Conservation (phyloP, 2,888 invertebrate genomes). For the Sphaerophoria rueppellii region DNA sequence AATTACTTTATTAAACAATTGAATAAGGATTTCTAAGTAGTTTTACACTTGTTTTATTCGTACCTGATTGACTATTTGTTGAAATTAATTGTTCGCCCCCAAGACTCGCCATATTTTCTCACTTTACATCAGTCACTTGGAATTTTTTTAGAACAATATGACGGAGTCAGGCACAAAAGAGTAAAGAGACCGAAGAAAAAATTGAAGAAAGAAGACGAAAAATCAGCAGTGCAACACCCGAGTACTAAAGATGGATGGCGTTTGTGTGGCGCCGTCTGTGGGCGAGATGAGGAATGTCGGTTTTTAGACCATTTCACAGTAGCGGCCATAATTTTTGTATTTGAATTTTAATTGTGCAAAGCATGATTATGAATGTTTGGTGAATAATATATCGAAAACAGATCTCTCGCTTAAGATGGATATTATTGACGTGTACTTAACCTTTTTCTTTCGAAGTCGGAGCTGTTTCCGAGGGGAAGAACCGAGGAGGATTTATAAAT, state of each 20-base stretch:
- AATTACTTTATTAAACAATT: constrained; percentile 24
- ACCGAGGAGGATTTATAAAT: too few relatives aligned
- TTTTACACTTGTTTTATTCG: constrained; percentile 76
- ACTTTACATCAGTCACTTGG: constrained; percentile 80
- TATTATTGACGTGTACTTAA: too few relatives aligned
- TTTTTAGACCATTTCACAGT: constrained; percentile 37
- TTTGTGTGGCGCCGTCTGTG: constrained; percentile 43
- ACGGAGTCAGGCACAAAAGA: constrained; percentile 68
- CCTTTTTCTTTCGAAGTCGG: too few relatives aligned
- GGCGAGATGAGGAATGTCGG: background rate
- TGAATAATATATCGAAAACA: too few relatives aligned
- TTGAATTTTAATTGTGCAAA: background rate
- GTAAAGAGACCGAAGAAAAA: constrained; percentile 43
- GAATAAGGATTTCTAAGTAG: constrained; percentile 74
- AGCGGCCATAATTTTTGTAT: background rate
- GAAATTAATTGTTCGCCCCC: constrained; percentile 82
- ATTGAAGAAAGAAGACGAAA: constrained; percentile 37
- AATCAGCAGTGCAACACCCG: constrained; percentile 76
- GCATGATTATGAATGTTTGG: too few relatives aligned
- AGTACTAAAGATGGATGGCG: constrained; percentile 65
- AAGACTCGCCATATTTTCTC: constrained; percentile 83
- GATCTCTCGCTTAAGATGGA: too few relatives aligned
- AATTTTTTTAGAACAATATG: constrained; percentile 79
- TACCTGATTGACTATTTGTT: constrained; percentile 82
- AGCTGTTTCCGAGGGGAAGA: too few relatives aligned